A percentile compares a stretch with the other conserved stretches of the same genome.
These are phyloP conservation scores for Rhagonycha fulva DNA, from an alignment of 2,888 invertebrate species.

Conservation along the genomic window DNA sequence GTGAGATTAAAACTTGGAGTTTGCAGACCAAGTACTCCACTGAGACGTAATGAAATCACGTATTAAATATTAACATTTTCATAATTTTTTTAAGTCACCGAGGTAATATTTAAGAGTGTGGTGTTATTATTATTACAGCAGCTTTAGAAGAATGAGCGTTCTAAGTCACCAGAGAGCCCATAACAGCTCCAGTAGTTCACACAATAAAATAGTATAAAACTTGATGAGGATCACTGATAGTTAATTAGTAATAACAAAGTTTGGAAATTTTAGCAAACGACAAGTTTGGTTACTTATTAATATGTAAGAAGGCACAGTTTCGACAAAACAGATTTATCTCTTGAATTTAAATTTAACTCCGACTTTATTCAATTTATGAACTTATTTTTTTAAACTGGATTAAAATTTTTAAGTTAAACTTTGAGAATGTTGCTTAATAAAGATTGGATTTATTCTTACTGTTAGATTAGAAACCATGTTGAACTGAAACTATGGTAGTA, in stretches of 20 bases:
- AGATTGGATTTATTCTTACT: neutral
- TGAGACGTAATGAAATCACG: conserved; percentile 39
- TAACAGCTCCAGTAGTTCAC: neutral
- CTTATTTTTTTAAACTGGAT: neutral
- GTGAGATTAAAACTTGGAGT: conserved; percentile 39
- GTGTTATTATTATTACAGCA: neutral
- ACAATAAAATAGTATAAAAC: neutral
- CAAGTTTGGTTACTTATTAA: neutral
- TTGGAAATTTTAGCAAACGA: neutral
- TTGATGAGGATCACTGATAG: neutral
- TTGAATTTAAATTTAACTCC: neutral
- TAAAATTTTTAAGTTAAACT: neutral
- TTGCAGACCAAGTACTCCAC: conserved; percentile 31
- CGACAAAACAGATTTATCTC: neutral
- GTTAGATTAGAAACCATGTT: neutral
- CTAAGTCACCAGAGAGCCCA: neutral
- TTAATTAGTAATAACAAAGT: neutral
- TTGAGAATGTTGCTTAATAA: neutral
- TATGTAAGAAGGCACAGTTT: neutral
- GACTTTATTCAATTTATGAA: neutral
- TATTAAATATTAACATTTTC: conserved; percentile 41
- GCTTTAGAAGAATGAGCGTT: neutral
- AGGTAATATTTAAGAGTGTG: neutral
- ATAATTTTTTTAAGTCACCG: conserved; percentile 10
- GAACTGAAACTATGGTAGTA: neutral